Evolutionary conservation across 2,797 vertebrate species (phyloP).

Genomic region (Silurus aristotelis): DNA sequence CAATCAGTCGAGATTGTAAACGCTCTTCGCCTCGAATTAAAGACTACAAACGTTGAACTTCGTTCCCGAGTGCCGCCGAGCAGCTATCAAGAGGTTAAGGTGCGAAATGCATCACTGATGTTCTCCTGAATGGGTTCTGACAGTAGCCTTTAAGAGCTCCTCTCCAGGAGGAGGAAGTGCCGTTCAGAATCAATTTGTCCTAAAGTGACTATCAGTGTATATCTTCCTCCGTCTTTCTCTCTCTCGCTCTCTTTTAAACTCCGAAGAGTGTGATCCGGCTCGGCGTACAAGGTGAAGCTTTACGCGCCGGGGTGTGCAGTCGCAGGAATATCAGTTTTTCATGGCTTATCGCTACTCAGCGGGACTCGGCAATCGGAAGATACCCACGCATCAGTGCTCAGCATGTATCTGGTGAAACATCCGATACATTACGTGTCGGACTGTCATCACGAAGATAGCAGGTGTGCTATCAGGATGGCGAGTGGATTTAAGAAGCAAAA

Average conservation of each 20-base stretch:
- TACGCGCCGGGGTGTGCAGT: constrained; percentile 74
- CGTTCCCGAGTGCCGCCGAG: constrained; percentile 29
- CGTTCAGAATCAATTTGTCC: constrained; percentile 67
- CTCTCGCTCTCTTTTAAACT: constrained; percentile 41
- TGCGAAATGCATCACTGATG: constrained; percentile 64
- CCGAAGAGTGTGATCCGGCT: constrained; percentile 65
- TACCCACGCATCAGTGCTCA: constrained; percentile 51
- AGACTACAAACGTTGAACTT: constrained; percentile 36
- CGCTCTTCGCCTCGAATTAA: constrained; percentile 17
- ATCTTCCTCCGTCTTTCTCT: constrained; percentile 26
- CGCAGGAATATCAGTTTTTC: constrained; percentile 65
- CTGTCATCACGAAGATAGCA: constrained; percentile 8
- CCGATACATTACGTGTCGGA: not conserved
- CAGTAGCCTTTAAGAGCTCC: constrained; percentile 68
- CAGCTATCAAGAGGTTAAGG: constrained; percentile 56
- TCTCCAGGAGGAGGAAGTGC: constrained; percentile 62
- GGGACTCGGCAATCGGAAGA: constrained; percentile 63
- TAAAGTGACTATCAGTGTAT: constrained; percentile 42
- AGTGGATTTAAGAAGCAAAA: not conserved
- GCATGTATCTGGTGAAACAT: constrained; percentile 28
- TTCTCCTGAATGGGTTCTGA: constrained; percentile 67
- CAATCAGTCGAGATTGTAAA: constrained; percentile 21
- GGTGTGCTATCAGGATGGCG: not conserved
- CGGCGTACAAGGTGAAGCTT: constrained; percentile 66
- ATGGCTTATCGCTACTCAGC: constrained; percentile 69